Conservation (phyloP, 1,140 invertebrate species). For the Battus philenor region DNA sequence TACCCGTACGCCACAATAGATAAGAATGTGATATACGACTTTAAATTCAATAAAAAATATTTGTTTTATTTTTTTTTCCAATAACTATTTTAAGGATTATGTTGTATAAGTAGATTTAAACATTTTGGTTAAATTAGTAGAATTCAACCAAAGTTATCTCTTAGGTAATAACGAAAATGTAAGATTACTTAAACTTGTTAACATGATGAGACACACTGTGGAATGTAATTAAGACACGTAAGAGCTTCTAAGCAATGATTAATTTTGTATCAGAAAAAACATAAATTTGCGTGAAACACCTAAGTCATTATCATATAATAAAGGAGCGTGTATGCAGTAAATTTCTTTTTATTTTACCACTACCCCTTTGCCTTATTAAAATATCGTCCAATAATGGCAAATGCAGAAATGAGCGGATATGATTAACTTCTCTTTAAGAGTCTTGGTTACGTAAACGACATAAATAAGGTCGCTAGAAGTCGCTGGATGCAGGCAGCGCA, state of each 20-base stretch:
- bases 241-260: conserved; percentile 1
- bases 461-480: too few relatives aligned
- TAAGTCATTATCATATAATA: conserved; percentile 37
- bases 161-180: neutral
- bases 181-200: too few relatives aligned
- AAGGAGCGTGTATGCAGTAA: conserved; percentile 23
- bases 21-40: neutral
- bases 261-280: conserved; percentile 6
- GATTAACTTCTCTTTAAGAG: too few relatives aligned
- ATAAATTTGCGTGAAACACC: conserved; percentile 22
- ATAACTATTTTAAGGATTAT: neutral
- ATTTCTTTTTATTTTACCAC: too few relatives aligned
- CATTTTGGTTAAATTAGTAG: conserved; percentile 17
- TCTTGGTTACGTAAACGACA: too few relatives aligned
- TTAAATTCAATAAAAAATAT: neutral
- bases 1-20: neutral
- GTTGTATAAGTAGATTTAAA: neutral
- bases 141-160: conserved; percentile 26
- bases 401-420: too few relatives aligned
- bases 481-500: too few relatives aligned
- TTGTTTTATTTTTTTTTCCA: neutral
- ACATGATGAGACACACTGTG: too few relatives aligned
- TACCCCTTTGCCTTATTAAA: too few relatives aligned
- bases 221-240: conserved; percentile 3
- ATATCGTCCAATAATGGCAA: too few relatives aligned